phyloP scores from a whole-genome alignment of 2,888 invertebrate species.

The Falcaria lacertinaria region DNA sequence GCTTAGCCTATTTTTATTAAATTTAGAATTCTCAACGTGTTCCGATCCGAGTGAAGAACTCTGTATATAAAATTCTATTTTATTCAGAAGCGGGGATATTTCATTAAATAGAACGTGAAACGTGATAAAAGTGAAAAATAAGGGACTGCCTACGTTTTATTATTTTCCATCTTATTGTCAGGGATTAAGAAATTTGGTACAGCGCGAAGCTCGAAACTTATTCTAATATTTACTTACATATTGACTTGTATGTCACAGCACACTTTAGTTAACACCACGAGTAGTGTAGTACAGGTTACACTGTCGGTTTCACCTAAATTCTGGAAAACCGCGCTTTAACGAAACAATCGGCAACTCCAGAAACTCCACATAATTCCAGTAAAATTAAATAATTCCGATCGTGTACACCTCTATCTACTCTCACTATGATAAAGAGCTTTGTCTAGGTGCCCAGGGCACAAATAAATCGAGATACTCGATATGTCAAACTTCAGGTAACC shows the following conservation, averaged over 20 bases:
- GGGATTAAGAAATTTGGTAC: conserved; percentile 50
- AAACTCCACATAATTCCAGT: background rate
- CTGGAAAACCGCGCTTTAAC: conserved; percentile 14
- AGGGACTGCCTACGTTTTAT: conserved; percentile 26
- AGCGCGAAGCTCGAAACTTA: conserved; percentile 55
- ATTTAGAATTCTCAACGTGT: conserved; percentile 40
- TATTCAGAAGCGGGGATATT: conserved; percentile 39
- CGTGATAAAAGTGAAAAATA: conserved; percentile 41
- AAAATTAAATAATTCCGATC: background rate
- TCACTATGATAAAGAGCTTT: conserved; percentile 32
- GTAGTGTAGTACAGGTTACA: conserved; percentile 11
- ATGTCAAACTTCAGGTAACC: conserved; percentile 46
- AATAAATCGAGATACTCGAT: conserved; percentile 31
- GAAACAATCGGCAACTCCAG: conserved; percentile 6
- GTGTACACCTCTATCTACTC: conserved; percentile 13
- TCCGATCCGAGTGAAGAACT: conserved; percentile 38
- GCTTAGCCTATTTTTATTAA: conserved; percentile 19
- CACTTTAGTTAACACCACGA: conserved; percentile 52
- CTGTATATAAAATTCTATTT: conserved; percentile 46
- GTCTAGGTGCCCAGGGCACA: conserved; percentile 41
- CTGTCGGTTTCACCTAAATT: conserved; percentile 9
- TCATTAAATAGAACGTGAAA: conserved; percentile 48
- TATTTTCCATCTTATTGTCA: conserved; percentile 53
- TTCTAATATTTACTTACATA: conserved; percentile 61
- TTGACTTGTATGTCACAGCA: conserved; percentile 77